Evolutionary conservation across 2,113 vertebrate genomes (phyloP), one percentile per base, ranked within the genome.

Genomic region (cattle (Bos taurus)): DNA sequence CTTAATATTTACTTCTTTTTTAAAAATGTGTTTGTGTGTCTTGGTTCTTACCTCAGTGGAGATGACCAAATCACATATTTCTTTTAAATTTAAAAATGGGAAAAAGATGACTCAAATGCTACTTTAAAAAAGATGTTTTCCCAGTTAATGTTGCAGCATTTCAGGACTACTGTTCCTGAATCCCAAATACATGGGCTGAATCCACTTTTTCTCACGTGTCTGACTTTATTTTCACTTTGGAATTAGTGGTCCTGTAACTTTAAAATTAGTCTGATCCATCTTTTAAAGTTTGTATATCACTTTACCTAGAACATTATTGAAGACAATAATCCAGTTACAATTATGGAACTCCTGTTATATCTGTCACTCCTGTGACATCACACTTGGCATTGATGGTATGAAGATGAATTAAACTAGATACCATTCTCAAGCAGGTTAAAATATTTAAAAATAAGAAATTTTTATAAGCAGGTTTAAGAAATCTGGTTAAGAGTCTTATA

Each of bases 371-470:
- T 40, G 87, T 90, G 90, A 26, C 48, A 74, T 93, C 94, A 26
- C 25, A 5, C 13, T 87, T 98, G 28, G 16, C 59, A 50, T 54
- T 92, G 56, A 57, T 57, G 82, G 25, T 84, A 57, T 84, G 82
- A 84, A 81, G 60, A 96, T 82, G 50, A 52, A 88, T 88, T 91
- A 90, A 56, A 54, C 56, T 48, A 46, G 26, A 46, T 43, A 33
- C 74, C 96, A 30, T n/a, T 54, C 25, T 96, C 62, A 87, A 90
- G 71, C 43, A 92, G 21, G 36, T 93, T 71, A 89, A 93, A 98
- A 95, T 36, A 46, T 86, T 90, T 64, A 92, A 94, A 97, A 85
- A 50, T 17, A 67, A 56, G 12, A 83, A 92, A 82, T 94, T 83
- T 9, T 82, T 97, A 67, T 82, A 86, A 94, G 54, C 83, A 77